Evolutionary conservation across 2,113 vertebrate genomes (phyloP).

Genomic region (Lichenostomus cassidix): DNA sequence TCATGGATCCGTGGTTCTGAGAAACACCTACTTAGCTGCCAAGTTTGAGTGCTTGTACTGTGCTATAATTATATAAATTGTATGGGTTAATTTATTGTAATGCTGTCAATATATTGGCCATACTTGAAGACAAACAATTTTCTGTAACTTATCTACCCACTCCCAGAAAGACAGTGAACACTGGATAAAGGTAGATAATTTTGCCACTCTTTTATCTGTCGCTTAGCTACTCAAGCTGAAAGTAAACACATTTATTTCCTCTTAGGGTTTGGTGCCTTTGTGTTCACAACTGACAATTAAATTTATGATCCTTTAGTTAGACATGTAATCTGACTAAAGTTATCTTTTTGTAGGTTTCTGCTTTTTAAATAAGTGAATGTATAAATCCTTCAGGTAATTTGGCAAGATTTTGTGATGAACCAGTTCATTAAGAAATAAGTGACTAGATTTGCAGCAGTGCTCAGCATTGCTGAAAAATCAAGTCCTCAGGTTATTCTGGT

Average conservation of each 20-base stretch:
- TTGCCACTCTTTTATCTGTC: background rate
- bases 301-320: background rate
- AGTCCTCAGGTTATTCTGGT: background rate
- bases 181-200: background rate
- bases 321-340: background rate
- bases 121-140: background rate
- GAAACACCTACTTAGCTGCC: background rate
- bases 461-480: background rate
- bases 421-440: background rate
- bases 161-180: background rate
- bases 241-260: background rate
- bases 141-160: background rate
- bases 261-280: background rate
- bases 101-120: background rate
- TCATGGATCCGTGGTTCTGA: background rate
- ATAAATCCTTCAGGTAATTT: slow-evolving; percentile 14
- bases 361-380: slow-evolving; percentile 10
- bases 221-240: background rate
- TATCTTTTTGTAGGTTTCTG: background rate
- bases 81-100: background rate
- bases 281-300: background rate
- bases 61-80: background rate
- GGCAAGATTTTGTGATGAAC: background rate
- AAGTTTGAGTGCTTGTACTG: background rate
- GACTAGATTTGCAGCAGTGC: background rate